Evolutionary conservation across 2,113 vertebrate species (phyloP), one percentile per base, ranked within the genome.

Genomic region (Catagonus wagneri): DNA sequence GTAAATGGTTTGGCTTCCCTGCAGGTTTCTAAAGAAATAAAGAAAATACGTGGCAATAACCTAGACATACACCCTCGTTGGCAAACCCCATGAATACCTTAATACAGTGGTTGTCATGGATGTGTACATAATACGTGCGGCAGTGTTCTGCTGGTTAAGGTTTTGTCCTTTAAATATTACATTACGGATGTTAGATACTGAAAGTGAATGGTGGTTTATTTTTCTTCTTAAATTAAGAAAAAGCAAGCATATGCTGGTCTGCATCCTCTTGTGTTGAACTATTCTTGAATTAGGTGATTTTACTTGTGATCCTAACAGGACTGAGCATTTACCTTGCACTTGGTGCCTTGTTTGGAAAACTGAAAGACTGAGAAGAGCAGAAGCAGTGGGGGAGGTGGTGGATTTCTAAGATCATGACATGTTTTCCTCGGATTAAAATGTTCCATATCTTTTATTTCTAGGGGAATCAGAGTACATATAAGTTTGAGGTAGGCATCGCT

Each of bases 1-100:
- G 85, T 72, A n/a, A 95, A 74, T 93, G 96, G 95, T 97, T 97
- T 97, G 93, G 89, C 97, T 98, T 97, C 97, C 96, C 95, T 80
- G 97, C 90, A 97, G 79, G 81, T 97, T 98, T 97, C 50, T 94
- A 97, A 98, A 93, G 97, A 97, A 44, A 4, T 22, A 85, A 98
- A 97, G 89, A 95, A 97, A 98, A 97, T 93, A 97, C 63, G 52
- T 74, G 72, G 66, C 92, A 95, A 97, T 96, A 97, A 95, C 97
- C 97, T 97, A 98, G 97, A 96, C 95, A 94, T 79, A 94, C 80
- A 90, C 83, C 12, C 91, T 71, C 75, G 83, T 94, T 97, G 89
- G 76, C 83, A 88, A 90, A 92, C 83, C 10, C 83, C 80, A 92
- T 56, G 4, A 96, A 50, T 95, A 97, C 95, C 63, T 97, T 96